Evolutionary conservation across 2,797 vertebrate species (phyloP), one percentile per base, ranked within the genome.

Genomic region (Poeciliopsis turneri): DNA sequence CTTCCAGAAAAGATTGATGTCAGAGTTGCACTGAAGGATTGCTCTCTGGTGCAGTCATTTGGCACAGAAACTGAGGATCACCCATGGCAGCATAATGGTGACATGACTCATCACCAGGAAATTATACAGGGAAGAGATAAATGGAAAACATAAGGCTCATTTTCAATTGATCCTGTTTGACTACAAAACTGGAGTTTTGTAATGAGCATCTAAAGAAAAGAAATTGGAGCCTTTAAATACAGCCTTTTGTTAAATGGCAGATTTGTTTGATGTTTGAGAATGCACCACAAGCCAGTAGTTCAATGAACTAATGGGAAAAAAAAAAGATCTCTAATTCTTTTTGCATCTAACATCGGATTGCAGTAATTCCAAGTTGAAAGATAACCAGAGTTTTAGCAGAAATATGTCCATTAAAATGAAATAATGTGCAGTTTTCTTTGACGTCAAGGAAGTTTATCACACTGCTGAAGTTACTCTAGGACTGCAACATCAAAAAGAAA

Each of bases 1-100:
- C 89, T 88, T 87, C 89, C 86, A 72, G 88, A 86, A 74, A 84
- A 92, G 92, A 94, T 93, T 92, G 90, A 93, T 94, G 90, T 88
- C 81, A 43, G 82, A 57, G 75, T 83, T 64, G 74, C 47, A 39
- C 80, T 94, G 94, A 94, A 84, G 88, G 91, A 93, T 93, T 79
- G 89, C 87, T 90, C 82, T 83, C 76, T 84, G 90, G 89, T 86
- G 90, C 86, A 91, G 91, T 92, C 89, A 88, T 87, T 90, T 91
- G 88, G 81, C 88, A 89, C 80, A 4, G 87, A 92, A 90, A 92
- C 88, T 87, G 91, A 92, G 84, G 87, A 87, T 90, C 88, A 91
- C 72, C 92, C 87, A 89, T 83, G 86, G 90, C 83, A 85, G 88
- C 82, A 88, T 89, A 82, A 85, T 76, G 87, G 86, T 91, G 91